A percentile compares a stretch with the other conserved stretches of the same genome.
phyloP scores from a whole-genome alignment of 2,797 vertebrate species.

The Natrix natrix region DNA sequence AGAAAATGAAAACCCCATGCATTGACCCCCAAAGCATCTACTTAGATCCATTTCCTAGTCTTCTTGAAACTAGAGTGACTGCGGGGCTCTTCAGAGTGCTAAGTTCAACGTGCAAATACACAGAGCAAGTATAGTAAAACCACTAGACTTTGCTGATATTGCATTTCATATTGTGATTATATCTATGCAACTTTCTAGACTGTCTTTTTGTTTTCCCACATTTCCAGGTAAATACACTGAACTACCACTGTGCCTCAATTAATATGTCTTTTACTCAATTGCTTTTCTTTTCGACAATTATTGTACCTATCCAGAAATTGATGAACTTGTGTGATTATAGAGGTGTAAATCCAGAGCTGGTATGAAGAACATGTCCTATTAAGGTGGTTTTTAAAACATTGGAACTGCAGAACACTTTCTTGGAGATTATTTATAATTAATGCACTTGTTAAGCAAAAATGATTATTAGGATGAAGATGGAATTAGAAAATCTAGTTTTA shows the following conservation, averaged over 20 bases:
- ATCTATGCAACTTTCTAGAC: conserved; percentile 13
- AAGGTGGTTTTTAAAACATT: background rate
- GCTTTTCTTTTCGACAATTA: conserved; percentile 13
- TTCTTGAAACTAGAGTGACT: background rate
- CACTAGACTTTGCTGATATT: background rate
- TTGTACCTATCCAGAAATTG: conserved; percentile 19
- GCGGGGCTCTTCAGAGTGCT: background rate
- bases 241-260: conserved; percentile 16
- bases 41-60: background rate
- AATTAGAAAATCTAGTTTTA: background rate
- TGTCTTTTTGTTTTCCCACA: background rate
- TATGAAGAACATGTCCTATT: background rate
- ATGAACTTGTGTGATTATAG: background rate
- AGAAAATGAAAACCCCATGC: background rate
- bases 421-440: background rate
- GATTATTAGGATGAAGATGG: background rate
- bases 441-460: conserved; percentile 5
- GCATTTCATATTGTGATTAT: background rate
- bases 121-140: background rate
- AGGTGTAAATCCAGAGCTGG: background rate
- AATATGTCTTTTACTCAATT: background rate
- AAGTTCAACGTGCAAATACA: background rate
- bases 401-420: background rate
- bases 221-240: conserved; percentile 1
- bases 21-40: background rate